phyloP scores from a whole-genome alignment of 1,140 invertebrate genomes.

The silkworm (Bombyx mori) region ASM3026992v2 NC_085124.1:1684501-1685000 shows the following conservation, averaged over 20 bases:
- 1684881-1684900: conserved; percentile 54
- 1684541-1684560: conserved; percentile 45
- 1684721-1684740: conserved; percentile 73
- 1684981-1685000: conserved; percentile 51
- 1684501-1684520: too few relatives aligned
- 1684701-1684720: conserved; percentile 52
- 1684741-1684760: conserved; percentile 70
- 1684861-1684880: conserved; percentile 76
- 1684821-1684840: conserved; percentile 27
- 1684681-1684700: conserved; percentile 36
- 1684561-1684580: conserved; percentile 60
- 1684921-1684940: conserved; percentile 38
- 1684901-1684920: conserved; percentile 19
- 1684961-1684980: conserved; percentile 40
- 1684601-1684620: conserved; percentile 79
- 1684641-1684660: conserved; percentile 21
- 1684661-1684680: conserved; percentile 42
- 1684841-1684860: conserved; percentile 64
- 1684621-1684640: conserved; percentile 63
- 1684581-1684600: conserved; percentile 67
- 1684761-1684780: conserved; percentile 66
- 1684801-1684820: conserved; percentile 34
- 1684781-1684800: conserved; percentile 66
- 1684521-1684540: too few relatives aligned
- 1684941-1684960: conserved; percentile 31